Base-by-base conservation (phyloP, 2,888 invertebrate species). In the Trichopoda pennipes region DNA sequence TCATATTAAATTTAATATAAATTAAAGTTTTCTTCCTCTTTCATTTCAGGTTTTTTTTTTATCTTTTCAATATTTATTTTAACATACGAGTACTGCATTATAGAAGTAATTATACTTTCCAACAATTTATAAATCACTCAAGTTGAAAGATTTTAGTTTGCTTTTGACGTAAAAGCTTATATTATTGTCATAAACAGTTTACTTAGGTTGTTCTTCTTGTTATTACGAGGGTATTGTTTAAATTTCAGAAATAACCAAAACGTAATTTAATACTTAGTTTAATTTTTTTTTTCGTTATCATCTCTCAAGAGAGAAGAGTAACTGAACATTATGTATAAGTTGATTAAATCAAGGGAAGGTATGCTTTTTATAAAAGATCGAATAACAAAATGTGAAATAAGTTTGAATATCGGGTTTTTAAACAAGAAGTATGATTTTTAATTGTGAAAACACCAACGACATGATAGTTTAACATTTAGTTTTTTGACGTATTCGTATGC, bases 81-180 rank as follows among this genome's bases (percentile, higher is more conserved):
- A 14, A 44, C 9, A 21, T 23, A 16, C 16, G 14, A 21, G 6
- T n/a, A 28, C 1, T 7, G 17, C 12, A 8, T 35, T 12, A 42
- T 42, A 17, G 21, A 51, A 42, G 61, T 56, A 44, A 42, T 47
- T 42, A 21, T 44, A 16, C 23, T 38, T 16, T 68, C 58, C 49
- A 75, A 60, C 42, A 68, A 80, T 49, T 74, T 70, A 76, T 70
- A 78, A 81, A 81, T 78, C 78, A 78, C 63, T 81, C 78, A 78
- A 53, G 74, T 78, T 78, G 78, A 81, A 81, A 72, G 28, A 76
- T 69, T 81, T 80, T 80, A 58, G 78, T 78, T 77, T 77, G 68
- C 60, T 72, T 80, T 76, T 78, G 81, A 81, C 78, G 81, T 64
- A 81, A 81, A 78, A 78, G 81, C 64, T 81, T 78, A 73, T 78